Base-by-base conservation (phyloP, 2,888 invertebrate genomes). In the Eilema depressum region DNA sequence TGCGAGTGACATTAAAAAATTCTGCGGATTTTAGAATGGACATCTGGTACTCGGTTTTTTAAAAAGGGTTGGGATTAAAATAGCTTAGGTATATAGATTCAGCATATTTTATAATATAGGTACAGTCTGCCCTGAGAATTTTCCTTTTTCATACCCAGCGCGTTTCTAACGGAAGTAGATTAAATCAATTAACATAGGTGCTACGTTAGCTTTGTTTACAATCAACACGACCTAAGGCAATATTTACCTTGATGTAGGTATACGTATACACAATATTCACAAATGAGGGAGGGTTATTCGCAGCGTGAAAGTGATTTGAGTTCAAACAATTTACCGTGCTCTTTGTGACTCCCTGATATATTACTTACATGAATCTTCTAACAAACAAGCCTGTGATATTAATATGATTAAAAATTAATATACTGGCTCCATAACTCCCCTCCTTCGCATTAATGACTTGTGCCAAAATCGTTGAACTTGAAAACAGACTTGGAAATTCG, bases 1-100 rank as follows among this genome's bases (percentile, higher is more conserved):
- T 80, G 71, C 74, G 66, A 69, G 68, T 76, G 80, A 77, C 70
- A 75, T 72, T 76, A 74, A 73, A 70, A 68, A 71, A 64, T 66
- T 66, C 69, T 37, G 69, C 64, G 63, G 66, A 70, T 66, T 28
- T 59, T 12, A 30, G 30, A 20, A 71, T 25, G 37, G 53, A 25
- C 30, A n/a, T 47, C 60, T 28, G 14, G 61, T 60, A 67, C 17
- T 33, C 25, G 17, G 65, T 10, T 63, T 63, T 63, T 12, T n/a
- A 53, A n/a, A 53, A 53, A n/a, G 53, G n/a, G 53, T 53, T 53
- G 10, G n/a, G 53, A 10, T 53, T n/a, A 37, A n/a, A 53, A 4
- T 41, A 4, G 17, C 41, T 1, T 53, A 14, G 14, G 2, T 47
- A 53, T n/a, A 53, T 10, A 53, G 53, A n/a, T 53, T 53, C 53